Base-by-base conservation (phyloP, 2,888 invertebrate genomes). In the Calliphora vomitoria region DNA sequence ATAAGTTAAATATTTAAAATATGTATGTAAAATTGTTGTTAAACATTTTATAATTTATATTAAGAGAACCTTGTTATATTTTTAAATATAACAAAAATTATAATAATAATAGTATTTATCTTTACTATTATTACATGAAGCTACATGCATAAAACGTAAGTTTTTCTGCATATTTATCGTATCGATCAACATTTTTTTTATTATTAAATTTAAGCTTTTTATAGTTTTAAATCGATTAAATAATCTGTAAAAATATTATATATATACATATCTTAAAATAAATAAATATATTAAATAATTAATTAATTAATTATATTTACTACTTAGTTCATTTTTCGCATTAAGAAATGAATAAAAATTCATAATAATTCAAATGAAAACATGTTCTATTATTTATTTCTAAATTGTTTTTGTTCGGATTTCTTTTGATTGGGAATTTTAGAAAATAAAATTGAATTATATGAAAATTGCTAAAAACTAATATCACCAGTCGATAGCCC, bases 11-110 rank as follows among this genome's bases (percentile, higher is more conserved):
- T 88, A 87, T 89, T 84, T 88, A 88, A 84, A 89, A 91, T 90
- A 44, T 35, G 35, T 35, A 44, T 13, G 4, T 44, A 44, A 90
- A 88, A 90, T 90, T 89, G 89, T 90, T 90, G 90, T 90, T 90
- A 82, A 87, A 81, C 47, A 15, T 60, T 69, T 50, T 71, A 18
- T 62, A 62, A 62, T 80, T 62, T 50, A 35, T 18, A 41, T 47
- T 47, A 62, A 62, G n/a, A 62, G 62, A 66, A 74, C 75, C 82
- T 84, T 89, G 80, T 89, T 89, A 83, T 88, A 87, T 44, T 62
- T 85, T 58, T 13, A 58, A 25, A 35, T 5, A 64, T 66, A 35
- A 55, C 11, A 15, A 31, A 6, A 31, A 47, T 20, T 25, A 71
- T 47, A 13, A 47, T 47, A 68, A 20, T 35, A 35, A n/a, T 1